Base-by-base conservation (phyloP, 2,113 vertebrate species). In the Ahaetulla prasina region DNA sequence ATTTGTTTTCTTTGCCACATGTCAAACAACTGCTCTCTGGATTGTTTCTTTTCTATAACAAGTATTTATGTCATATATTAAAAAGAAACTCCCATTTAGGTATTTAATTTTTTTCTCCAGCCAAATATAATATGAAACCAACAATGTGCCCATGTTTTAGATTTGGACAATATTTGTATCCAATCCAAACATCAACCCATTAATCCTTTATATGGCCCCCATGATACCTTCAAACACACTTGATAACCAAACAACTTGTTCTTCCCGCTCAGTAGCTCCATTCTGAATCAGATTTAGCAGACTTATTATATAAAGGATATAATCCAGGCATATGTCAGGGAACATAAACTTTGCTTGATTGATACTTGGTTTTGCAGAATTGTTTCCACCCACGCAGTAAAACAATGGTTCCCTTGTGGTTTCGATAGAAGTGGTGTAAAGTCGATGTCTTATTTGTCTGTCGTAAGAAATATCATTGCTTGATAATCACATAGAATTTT, bases 131-230 rank as follows among this genome's bases (percentile, higher is more conserved):
- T n/a, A 74, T 57, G 57, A 90, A 93, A 92, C 88, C 39, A 57
- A 90, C 1, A 22, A 85, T 91, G 5, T 63, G 11, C 30, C 7
- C 43, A 5, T 1, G 85, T 94, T 94, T 92, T 20, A 14, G 8
- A 52, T 27, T 39, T 39, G 22, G 3, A 0, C 88, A 57, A 25
- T 14, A 43, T 7, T 18, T 25, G 2, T 45, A 43, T 12, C 39
- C 91, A 90, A 90, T 86, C 85, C 45, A 84, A 27, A 94, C 94
- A 91, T 94, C 90, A 93, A 25, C 3, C 27, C 27, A 9, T 87
- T 91, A 45, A 60, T 87, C 27, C 93, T 93, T 9, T 35, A 47
- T 94, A 94, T 89, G 93, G 89, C 60, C 20, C 87, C 54, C 91
- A 7, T 22, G 60, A 39, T 52, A 87, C 43, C 53, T 14, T 63